Evolutionary conservation across 2,113 vertebrate genomes (phyloP), one percentile per base, ranked within the genome.

Genomic region (Oncorhynchus keta): DNA sequence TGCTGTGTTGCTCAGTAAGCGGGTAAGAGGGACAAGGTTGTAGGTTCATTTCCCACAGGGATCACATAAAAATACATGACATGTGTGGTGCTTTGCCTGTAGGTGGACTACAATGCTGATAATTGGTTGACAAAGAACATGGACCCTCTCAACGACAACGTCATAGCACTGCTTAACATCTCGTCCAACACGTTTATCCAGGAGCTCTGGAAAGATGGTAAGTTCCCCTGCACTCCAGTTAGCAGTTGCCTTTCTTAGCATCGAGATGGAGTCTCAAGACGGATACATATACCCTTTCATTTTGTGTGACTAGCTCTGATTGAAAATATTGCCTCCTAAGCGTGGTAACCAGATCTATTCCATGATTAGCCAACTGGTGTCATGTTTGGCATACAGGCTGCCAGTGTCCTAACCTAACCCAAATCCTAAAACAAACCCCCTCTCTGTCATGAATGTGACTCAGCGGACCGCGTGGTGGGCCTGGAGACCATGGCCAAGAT

Each of bases 51-150:
- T 18, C 51, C 16, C 51, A 18, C 51, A 5, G 16, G 51, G 39
- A 18, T 55, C 12, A 55, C 51, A 55, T 55, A 55, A 4, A 55
- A 55, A 18, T 55, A 5, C 4, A 5, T 2, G 1, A 35, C 0
- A 20, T 68, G 67, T 68, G 67, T 39, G 24, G 28, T 67, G 67
- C n/a, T 68, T 39, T 32, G 32, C 14, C 2, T 55, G 22, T 57
- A 99, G 97, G 97, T 99, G 35, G 95, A 96, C 82, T 99, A 99
- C 76, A 97, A 97, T 0, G 97, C 97, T 0, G 93, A 84, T 0
- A 91, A 91, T 73, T 99, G 97, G 97, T 85, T 99, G 85, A 99
- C 96, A 3, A 99, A 99, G 92, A 99, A 99, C 91, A 99, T 99
- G 97, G 97, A 99, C 76, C 97, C 97, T 0, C 93, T 99, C 49